Conservation (phyloP, 2,797 vertebrate genomes). For the Sebastes cheni region DNA sequence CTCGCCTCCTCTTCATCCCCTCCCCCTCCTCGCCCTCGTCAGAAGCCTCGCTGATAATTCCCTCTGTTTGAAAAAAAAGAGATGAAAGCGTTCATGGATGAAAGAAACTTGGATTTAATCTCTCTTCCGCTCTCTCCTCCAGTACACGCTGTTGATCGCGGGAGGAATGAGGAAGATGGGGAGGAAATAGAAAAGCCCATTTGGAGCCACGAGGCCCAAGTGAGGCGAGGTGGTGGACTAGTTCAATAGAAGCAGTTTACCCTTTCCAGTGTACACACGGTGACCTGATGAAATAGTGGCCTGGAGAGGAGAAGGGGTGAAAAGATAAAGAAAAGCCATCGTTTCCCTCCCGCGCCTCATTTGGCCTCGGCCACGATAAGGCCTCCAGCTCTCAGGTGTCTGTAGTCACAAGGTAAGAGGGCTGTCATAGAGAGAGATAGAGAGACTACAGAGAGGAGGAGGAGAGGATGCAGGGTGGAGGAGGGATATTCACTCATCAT, state of each 20-base stretch:
- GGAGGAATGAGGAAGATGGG: constrained; percentile 11
- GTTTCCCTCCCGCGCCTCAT: constrained; percentile 38
- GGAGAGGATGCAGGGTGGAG: neutral
- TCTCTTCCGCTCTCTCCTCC: constrained; percentile 51
- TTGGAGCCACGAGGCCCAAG: constrained; percentile 31
- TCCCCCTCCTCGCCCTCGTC: constrained; percentile 49
- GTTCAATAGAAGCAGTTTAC: constrained; percentile 48
- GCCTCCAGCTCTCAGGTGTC: constrained; percentile 36
- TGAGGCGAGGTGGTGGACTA: constrained; percentile 16
- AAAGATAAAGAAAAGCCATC: constrained; percentile 53
- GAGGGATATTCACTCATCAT: neutral
- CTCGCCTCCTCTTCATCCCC: constrained; percentile 21
- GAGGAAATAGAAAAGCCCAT: constrained; percentile 23
- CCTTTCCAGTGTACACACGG: constrained; percentile 31
- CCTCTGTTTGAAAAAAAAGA: constrained; percentile 91
- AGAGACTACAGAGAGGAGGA: constrained; percentile 80
- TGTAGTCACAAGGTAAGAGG: constrained; percentile 82
- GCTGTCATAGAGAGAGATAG: constrained; percentile 87
- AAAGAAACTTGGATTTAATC: constrained; percentile 96
- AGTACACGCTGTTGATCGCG: constrained; percentile 86
- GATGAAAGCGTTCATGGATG: constrained; percentile 98
- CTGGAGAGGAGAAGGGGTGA: constrained; percentile 16
- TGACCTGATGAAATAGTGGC: constrained; percentile 42
- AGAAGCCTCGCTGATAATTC: constrained; percentile 92
- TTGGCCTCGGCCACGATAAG: constrained; percentile 48